These are phyloP conservation scores for Drosophila demipolita DNA, from an alignment of 2,888 invertebrate genomes.

Conservation along the genomic window DNA sequence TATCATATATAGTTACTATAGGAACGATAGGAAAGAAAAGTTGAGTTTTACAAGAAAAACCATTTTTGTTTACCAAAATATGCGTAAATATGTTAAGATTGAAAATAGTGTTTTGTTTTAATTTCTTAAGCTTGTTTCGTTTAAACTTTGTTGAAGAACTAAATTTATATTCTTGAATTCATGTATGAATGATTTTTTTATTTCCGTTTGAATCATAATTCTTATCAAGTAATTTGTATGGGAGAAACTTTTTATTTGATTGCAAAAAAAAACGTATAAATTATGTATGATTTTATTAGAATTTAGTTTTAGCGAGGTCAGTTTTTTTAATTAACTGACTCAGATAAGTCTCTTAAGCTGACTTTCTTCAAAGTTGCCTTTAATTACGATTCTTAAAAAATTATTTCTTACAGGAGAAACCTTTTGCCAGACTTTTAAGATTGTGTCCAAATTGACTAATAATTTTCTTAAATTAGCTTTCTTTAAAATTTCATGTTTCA, in stretches of 20 bases:
- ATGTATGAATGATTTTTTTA: background rate
- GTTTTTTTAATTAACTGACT: background rate
- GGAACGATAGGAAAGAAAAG: no score
- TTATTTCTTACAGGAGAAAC: accelerated
- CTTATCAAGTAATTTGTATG: background rate
- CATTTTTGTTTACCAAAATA: background rate
- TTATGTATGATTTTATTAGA: no score
- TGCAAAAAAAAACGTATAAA: background rate
- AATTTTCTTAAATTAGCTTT: background rate
- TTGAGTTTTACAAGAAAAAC: no score
- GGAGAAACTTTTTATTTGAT: background rate
- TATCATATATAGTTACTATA: no score
- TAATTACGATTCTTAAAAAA: background rate
- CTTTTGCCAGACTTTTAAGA: background rate
- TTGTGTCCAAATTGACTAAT: background rate
- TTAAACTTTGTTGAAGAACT: background rate
- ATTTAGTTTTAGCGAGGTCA: no score
- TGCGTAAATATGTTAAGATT: background rate
- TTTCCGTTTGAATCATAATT: background rate
- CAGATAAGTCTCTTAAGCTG: background rate
- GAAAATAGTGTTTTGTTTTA: background rate
- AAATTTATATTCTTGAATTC: background rate
- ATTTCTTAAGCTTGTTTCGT: background rate
- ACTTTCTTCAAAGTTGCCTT: background rate
- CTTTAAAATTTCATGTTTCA: background rate